Evolutionary conservation across 2,113 vertebrate species (phyloP).

Genomic region (Fulmarus glacialis): DNA sequence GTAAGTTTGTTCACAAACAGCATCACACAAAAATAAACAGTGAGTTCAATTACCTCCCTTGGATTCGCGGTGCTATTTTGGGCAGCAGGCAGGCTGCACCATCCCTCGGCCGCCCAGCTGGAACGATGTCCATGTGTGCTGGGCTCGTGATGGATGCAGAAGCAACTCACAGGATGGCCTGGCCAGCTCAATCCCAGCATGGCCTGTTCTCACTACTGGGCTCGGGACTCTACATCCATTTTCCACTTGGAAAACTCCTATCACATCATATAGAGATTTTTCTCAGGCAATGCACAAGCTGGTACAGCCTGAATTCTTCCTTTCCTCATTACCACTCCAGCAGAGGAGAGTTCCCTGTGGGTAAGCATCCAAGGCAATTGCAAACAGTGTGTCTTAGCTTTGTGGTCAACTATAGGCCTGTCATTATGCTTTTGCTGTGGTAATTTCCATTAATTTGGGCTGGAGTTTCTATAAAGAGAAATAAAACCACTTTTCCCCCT

Average conservation of each 20-base stretch:
- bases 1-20: not conserved
- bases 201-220: not conserved
- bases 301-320: not conserved
- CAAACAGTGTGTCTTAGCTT: not conserved
- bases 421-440: not conserved
- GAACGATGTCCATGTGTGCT: not conserved
- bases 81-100: not conserved
- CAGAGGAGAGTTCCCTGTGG: not conserved
- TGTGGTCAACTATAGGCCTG: not conserved
- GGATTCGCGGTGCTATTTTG: not conserved
- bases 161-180: not conserved
- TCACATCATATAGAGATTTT: rapidly evolving
- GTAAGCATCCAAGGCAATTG: not conserved
- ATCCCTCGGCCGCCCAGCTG: not conserved
- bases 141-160: not conserved
- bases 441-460: not conserved
- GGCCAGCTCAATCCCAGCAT: not conserved
- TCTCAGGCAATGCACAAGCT: not conserved
- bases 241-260: not conserved
- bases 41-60: not conserved
- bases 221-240: rapidly evolving
- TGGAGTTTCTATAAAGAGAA: not conserved
- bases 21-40: not conserved
- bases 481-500: not conserved
- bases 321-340: not conserved